Evolutionary conservation across 2,113 vertebrate genomes (phyloP).

Genomic region (Tychaedon coryphoeus): DNA sequence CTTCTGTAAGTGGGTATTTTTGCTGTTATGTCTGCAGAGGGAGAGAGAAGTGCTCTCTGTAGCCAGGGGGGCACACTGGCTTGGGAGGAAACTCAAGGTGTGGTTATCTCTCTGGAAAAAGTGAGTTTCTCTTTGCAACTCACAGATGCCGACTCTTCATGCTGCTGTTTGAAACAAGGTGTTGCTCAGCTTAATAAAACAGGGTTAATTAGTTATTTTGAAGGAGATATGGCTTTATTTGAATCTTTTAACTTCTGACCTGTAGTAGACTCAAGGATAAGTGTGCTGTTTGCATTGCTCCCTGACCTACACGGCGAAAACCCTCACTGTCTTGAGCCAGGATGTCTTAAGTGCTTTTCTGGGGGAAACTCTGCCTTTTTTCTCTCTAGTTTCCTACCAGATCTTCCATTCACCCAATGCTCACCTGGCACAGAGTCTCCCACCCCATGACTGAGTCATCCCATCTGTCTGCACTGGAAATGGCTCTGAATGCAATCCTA

Average conservation of each 20-base stretch:
- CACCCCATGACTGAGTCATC: neutral
- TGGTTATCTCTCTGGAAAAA: neutral
- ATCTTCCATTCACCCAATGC: neutral
- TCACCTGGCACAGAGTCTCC: fast-evolving
- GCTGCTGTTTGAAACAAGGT: neutral
- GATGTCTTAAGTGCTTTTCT: neutral
- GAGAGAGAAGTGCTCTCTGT: neutral
- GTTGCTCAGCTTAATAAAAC: neutral
- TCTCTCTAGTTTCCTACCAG: neutral
- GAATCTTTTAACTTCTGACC: neutral
- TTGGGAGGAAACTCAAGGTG: fast-evolving
- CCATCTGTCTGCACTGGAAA: neutral
- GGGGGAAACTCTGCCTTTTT: neutral
- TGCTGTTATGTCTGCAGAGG: neutral
- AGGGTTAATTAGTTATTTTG: neutral
- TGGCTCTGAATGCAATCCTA: fast-evolving
- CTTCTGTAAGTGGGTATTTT: neutral
- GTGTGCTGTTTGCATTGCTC: neutral
- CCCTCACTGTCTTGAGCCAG: neutral
- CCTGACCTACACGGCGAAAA: neutral
- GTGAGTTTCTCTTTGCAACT: neutral
- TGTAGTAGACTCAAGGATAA: neutral
- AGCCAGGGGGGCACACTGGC: neutral
- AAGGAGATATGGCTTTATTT: neutral
- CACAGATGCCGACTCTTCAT: neutral